Evolutionary conservation across 1,140 invertebrate species (phyloP), one percentile per base, ranked within the genome.

Genomic region (Eriosoma lanigerum): DNA sequence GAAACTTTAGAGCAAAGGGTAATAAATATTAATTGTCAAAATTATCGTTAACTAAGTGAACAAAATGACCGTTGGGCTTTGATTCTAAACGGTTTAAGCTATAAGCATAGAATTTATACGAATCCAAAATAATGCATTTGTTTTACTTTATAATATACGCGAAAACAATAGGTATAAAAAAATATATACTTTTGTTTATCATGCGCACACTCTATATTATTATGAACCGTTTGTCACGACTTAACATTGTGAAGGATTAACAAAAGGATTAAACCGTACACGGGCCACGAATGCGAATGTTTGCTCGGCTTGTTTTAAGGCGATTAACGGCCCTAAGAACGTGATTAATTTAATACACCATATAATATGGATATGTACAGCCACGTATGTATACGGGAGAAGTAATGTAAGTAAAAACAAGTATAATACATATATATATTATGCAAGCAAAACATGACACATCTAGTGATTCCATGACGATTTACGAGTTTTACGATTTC

Each of bases 171-270:
- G 44, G 66, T 68, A 9, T 26, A 68, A 68, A 68, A 48, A 48
- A 24, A 58, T 26, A 64, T 64, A 64, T 44, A 44, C 19, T 44
- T 38, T 64, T 0, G 32, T 38, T 64, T 64, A 48, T 13, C 1
- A 48, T 48, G 48, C 13, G 46, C 66, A 48, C 3, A 54, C 52
- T 3, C 52, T 54, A 13, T n/a, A 46, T n/a, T 68, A 17, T n/a
- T 68, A 68, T 68, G 66, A 70, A 29, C 66, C 26, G 68, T 72
- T 72, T 72, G 68, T 72, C 68, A 72, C 68, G 68, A 52, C 24
- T 72, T 52, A 52, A 72, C 68, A 52, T 52, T 72, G 48, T 72
- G 29, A 29, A 19, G 68, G 68, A 72, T 72, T 72, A 72, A 72
- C 68, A 50, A 72, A 72, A 17, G 48, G 68, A 72, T 72, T 72